phyloP scores from a whole-genome alignment of 2,888 invertebrate species.

The Criorhina ranunculi region DNA sequence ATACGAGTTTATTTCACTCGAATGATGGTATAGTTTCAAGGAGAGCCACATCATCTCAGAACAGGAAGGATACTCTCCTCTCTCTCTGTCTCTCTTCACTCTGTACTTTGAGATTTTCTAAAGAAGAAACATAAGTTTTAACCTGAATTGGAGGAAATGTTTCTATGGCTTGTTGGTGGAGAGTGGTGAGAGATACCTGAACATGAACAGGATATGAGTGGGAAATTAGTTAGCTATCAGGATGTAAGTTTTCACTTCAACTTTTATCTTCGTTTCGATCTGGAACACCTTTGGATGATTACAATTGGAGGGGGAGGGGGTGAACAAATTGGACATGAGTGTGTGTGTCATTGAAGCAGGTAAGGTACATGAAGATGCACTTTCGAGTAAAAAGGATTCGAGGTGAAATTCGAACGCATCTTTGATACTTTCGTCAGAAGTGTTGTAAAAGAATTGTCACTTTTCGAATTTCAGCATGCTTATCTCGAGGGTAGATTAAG shows the following conservation, averaged over 20 bases:
- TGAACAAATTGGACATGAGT: not conserved
- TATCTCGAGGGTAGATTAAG: no score
- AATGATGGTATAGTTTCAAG: slow-evolving; percentile 40
- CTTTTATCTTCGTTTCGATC: not conserved
- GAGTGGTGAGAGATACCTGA: slow-evolving; percentile 7
- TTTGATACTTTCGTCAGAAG: no score
- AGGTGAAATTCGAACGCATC: no score
- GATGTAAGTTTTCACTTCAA: slow-evolving; percentile 23
- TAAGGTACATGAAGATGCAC: no score
- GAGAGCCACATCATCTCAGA: slow-evolving; percentile 32
- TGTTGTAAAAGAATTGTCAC: no score
- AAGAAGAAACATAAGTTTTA: slow-evolving; percentile 15
- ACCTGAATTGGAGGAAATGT: slow-evolving; percentile 3
- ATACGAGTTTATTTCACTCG: slow-evolving; percentile 30
- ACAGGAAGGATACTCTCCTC: slow-evolving; percentile 26
- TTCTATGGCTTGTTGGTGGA: no score
- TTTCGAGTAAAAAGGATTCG: no score
- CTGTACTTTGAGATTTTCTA: not conserved
- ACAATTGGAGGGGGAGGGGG: not conserved
- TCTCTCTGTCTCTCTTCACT: not conserved
- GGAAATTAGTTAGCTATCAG: slow-evolving; percentile 59
- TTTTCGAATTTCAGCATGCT: no score
- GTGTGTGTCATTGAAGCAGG: not conserved
- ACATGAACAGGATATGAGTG: slow-evolving; percentile 57
- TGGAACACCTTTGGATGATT: not conserved